phyloP scores from a whole-genome alignment of 2,797 vertebrate genomes.

The Sebastes matsubarae region DNA sequence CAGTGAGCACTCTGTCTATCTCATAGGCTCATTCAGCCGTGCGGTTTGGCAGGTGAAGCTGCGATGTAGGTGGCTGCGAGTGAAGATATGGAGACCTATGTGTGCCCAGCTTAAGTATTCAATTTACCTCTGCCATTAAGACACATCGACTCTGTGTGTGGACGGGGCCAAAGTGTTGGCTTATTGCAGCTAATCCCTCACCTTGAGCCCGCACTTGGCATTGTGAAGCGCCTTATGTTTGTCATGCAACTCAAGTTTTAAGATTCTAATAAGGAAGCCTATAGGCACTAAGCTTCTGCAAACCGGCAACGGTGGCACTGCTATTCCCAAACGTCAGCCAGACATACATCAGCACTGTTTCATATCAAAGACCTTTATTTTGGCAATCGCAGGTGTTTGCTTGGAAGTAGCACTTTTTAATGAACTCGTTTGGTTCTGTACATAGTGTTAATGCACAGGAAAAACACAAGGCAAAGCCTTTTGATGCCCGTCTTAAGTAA shows the following conservation, averaged over 20 bases:
- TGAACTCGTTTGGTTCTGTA: conserved; percentile 73
- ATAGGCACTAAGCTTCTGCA: conserved; percentile 61
- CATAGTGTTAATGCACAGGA: conserved; percentile 67
- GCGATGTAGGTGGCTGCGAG: conserved; percentile 78
- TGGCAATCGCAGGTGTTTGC: conserved; percentile 67
- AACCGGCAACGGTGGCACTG: conserved; percentile 54
- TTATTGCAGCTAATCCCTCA: conserved; percentile 61
- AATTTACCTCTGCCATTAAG: conserved; percentile 57
- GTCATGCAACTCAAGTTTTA: conserved; percentile 69
- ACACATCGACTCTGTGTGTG: conserved; percentile 48
- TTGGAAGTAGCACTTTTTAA: conserved; percentile 74
- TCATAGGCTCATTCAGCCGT: conserved; percentile 73
- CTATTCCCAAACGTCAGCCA: conserved; percentile 37
- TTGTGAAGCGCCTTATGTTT: conserved; percentile 60
- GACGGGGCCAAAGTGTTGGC: conserved; percentile 21
- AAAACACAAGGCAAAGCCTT: conserved; percentile 69
- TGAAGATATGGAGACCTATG: conserved; percentile 67
- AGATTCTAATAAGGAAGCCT: conserved; percentile 69
- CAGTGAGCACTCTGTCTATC: conserved; percentile 72
- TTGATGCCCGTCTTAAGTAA: conserved; percentile 75
- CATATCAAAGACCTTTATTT: conserved; percentile 78
- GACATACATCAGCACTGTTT: conserved; percentile 66
- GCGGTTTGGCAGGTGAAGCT: conserved; percentile 73
- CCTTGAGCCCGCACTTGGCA: conserved; percentile 49
- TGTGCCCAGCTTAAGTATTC: conserved; percentile 72